These are phyloP conservation scores for Erynnis tages DNA, from an alignment of 2,888 invertebrate genomes.

Conservation along the genomic window DNA sequence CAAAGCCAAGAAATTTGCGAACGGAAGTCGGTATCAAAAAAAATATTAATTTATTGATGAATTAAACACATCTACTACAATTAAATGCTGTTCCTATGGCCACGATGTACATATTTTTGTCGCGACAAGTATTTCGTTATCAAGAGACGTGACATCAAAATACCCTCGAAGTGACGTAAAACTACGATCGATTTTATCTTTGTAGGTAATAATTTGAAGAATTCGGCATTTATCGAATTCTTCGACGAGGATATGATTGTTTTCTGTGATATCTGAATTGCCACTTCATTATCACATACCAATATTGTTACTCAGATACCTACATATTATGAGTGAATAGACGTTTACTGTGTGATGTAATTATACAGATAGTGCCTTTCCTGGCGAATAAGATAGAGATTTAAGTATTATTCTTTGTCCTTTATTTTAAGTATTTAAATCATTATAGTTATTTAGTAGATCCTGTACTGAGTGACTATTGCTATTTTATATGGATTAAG, in stretches of 20 bases:
- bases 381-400: not conserved
- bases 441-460: no score
- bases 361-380: slow-evolving; percentile 8
- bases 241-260: slow-evolving; percentile 47
- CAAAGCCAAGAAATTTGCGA: no score
- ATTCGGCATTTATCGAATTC: slow-evolving; percentile 56
- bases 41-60: no score
- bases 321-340: not conserved
- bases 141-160: slow-evolving; percentile 35
- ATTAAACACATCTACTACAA: no score
- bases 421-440: no score
- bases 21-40: not conserved
- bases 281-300: slow-evolving; percentile 55
- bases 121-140: slow-evolving; percentile 30
- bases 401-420: not conserved
- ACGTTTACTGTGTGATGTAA: slow-evolving; percentile 10
- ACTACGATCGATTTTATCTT: slow-evolving; percentile 40
- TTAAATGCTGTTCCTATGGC: slow-evolving; percentile 16
- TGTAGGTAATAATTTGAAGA: slow-evolving; percentile 58
- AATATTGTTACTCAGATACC: slow-evolving; percentile 35
- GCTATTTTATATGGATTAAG: no score
- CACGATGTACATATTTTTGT: slow-evolving; percentile 13
- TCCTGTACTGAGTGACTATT: no score
- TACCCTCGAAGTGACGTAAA: slow-evolving; percentile 36
- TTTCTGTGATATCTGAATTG: slow-evolving; percentile 57